phyloP scores from a whole-genome alignment of 1,140 invertebrate species.

The Bombyx mandarina region DNA sequence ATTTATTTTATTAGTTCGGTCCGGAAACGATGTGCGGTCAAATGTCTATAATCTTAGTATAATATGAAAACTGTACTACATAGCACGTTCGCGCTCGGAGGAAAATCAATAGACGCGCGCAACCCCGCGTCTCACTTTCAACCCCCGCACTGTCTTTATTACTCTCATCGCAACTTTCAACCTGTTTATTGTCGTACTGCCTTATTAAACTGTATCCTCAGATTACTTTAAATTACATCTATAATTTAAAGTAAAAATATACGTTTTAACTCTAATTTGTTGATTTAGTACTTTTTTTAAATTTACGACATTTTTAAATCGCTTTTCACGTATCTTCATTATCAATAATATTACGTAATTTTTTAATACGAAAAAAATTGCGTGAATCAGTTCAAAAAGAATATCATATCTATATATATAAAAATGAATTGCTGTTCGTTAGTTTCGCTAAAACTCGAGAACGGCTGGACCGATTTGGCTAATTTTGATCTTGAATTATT shows the following conservation, averaged over 20 bases:
- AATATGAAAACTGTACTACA: slow-evolving; percentile 11
- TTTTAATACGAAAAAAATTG: too few species aligned
- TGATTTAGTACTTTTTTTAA: neutral
- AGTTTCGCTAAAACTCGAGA: too few species aligned
- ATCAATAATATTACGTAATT: too few species aligned
- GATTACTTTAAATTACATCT: too few species aligned
- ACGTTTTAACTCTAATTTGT: neutral
- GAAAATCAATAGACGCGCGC: slow-evolving; percentile 64
- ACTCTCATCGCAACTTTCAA: slow-evolving; percentile 18
- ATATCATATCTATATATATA: too few species aligned
- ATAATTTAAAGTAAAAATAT: too few species aligned
- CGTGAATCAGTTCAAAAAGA: too few species aligned
- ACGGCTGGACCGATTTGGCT: too few species aligned
- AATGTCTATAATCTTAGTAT: neutral
- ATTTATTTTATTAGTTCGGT: too few species aligned
- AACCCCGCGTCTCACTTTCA: slow-evolving; percentile 10
- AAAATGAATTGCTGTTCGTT: too few species aligned
- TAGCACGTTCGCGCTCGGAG: slow-evolving; percentile 20
- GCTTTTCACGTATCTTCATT: neutral
- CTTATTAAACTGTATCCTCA: too few species aligned
- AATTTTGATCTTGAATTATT: too few species aligned
- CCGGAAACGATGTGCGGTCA: neutral
- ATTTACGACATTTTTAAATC: neutral
- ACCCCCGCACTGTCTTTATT: slow-evolving; percentile 11
- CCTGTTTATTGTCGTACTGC: slow-evolving; percentile 23